A percentile compares a stretch with the other conserved stretches of the same genome.
Evolutionary conservation across 2,113 vertebrate species (phyloP).

Genomic region (Syrrhaptes paradoxus): DNA sequence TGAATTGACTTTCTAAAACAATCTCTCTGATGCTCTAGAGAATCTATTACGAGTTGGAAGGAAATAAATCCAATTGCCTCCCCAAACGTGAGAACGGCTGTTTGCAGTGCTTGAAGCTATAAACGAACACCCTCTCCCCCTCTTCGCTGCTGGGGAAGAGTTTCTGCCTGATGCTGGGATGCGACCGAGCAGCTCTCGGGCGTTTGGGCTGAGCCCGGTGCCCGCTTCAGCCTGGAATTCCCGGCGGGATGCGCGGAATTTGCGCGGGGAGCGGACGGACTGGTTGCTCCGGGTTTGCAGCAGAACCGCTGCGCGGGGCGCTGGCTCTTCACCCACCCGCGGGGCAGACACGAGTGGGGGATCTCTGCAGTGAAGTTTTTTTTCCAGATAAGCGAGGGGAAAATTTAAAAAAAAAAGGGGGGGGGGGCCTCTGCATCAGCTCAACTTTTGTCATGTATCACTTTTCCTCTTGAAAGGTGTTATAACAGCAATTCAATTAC

Average conservation of each 20-base stretch:
- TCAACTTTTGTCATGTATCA: conserved; percentile 64
- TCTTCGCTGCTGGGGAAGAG: not conserved
- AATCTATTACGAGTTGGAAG: conserved; percentile 28
- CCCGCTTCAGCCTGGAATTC: not conserved
- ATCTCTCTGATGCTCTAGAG: conserved; percentile 51
- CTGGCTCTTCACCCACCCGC: not conserved
- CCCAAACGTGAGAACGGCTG: not conserved
- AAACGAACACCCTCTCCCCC: rapidly evolving
- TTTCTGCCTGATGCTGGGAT: not conserved
- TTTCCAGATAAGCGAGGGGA: not conserved
- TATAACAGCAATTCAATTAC: conserved; percentile 81
- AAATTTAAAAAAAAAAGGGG: not conserved
- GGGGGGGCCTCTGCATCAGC: not conserved
- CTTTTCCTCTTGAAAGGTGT: conserved; percentile 75
- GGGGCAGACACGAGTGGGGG: not conserved
- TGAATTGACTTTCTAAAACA: conserved; percentile 46
- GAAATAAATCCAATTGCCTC: not conserved
- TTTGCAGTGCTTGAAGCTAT: not conserved
- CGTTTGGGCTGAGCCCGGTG: not conserved
- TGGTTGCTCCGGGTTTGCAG: too few relatives aligned
- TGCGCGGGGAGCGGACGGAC: too few relatives aligned
- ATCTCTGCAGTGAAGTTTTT: not conserved
- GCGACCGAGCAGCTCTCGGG: not conserved
- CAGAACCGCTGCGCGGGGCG: not conserved
- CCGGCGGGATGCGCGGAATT: not conserved